A percentile compares a stretch with the other conserved stretches of the same genome.
Conservation (phyloP, 1,140 invertebrate species). For the Plutomurus gul region DNA sequence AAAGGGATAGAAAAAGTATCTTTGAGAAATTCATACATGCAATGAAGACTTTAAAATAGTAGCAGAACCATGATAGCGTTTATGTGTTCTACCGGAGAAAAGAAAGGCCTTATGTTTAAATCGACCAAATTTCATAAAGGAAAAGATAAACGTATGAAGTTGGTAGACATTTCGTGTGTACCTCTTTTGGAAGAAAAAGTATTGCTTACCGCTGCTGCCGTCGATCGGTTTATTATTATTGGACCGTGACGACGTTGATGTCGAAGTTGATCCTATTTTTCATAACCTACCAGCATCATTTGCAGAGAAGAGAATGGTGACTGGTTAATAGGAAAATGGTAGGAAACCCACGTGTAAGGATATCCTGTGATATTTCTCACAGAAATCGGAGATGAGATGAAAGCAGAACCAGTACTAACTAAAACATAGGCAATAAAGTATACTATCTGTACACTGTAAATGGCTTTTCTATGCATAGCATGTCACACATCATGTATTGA, state of each 20-base stretch:
- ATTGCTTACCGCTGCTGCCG: constrained; percentile 3
- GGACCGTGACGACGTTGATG: constrained; percentile 22
- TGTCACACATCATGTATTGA: not conserved
- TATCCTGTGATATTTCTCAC: too few relatives aligned
- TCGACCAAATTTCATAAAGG: constrained; percentile 2
- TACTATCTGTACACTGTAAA: not conserved
- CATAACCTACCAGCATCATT: not conserved
- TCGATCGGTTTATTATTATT: constrained; percentile 26
- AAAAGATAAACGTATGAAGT: constrained; percentile 2
- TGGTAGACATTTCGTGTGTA: not conserved
- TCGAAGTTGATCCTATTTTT: constrained; percentile 17
- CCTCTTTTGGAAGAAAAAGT: not conserved
- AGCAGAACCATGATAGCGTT: not conserved
- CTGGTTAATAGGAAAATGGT: too few relatives aligned
- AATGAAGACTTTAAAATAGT: too few relatives aligned
- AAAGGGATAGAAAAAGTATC: too few relatives aligned
- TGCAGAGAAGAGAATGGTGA: too few relatives aligned
- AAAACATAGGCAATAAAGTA: not conserved
- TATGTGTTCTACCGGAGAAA: too few relatives aligned
- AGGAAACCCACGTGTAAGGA: too few relatives aligned
- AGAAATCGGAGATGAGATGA: too few relatives aligned
- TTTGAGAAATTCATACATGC: too few relatives aligned
- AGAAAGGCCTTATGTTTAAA: too few relatives aligned
- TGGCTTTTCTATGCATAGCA: not conserved
- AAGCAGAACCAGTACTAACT: too few relatives aligned